A percentile compares a stretch with the other conserved stretches of the same genome.
Conservation (phyloP, 2,888 invertebrate genomes). For the Watsonalla cultraria region DNA sequence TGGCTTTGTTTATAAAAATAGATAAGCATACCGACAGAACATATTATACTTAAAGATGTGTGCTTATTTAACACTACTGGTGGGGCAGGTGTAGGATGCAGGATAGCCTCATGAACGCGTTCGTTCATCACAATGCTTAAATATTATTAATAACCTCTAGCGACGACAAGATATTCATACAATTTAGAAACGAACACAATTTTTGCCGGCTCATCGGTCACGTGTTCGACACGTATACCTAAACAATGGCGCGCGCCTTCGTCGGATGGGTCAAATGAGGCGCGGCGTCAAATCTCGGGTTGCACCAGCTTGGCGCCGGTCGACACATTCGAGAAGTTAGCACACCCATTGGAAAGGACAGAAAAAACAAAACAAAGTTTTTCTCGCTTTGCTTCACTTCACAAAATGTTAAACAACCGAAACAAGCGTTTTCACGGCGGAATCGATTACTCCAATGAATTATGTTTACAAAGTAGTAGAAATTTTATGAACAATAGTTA, state of each 20-base stretch:
- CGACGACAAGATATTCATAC: constrained; percentile 38
- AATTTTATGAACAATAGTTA: background rate
- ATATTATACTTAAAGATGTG: too few species aligned
- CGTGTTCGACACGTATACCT: constrained; percentile 54
- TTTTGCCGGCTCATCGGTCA: constrained; percentile 42
- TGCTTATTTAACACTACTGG: too few species aligned
- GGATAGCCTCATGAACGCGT: too few species aligned
- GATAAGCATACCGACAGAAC: too few species aligned
- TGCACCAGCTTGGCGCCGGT: constrained; percentile 66
- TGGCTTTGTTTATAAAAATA: too few species aligned
- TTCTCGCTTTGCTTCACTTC: constrained; percentile 56
- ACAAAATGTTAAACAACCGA: constrained; percentile 59
- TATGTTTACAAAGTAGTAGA: constrained; percentile 1
- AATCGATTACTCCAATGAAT: constrained; percentile 29
- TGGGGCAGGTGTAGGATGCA: too few species aligned
- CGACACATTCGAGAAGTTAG: constrained; percentile 60
- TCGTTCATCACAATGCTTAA: too few species aligned
- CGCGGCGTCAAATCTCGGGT: constrained; percentile 70
- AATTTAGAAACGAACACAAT: constrained; percentile 38
- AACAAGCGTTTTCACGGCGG: constrained; percentile 44
- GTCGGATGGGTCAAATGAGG: constrained; percentile 68
- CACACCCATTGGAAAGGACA: constrained; percentile 52
- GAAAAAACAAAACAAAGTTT: constrained; percentile 54
- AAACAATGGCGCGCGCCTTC: constrained; percentile 62
- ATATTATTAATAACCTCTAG: too few species aligned